Base-by-base conservation (phyloP, 2,888 invertebrate species). In the Eupeodes latifasciatus region DNA sequence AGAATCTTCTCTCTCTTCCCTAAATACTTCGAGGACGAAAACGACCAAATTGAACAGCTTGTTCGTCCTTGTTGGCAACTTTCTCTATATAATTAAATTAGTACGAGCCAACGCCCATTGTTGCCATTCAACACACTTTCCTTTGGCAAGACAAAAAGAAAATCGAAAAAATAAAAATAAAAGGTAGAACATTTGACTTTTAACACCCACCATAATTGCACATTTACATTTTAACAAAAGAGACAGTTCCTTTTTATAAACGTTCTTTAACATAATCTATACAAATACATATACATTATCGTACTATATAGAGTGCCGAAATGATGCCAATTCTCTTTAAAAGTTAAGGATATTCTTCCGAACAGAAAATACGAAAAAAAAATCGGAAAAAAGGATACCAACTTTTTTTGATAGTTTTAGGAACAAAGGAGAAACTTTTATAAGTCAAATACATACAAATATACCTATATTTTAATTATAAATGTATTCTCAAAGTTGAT, bases 41-140 rank as follows among this genome's bases (percentile, higher is more conserved):
- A 53, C 40, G 19, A 53, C 16, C 49, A 59, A 59, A 36, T 12
- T 27, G 11, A 51, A 40, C 51, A 19, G 27, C 69, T 27, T 53
- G 27, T 19, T 71, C 19, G 47, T 19, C n/a, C 5, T 59, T n/a
- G 67, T 59, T 76, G 69, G 51, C 47, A 82, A 66, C 69, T 79
- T 79, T 40, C 40, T 40, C 40, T 80, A 80, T 87, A 87, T 87
- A 87, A 87, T 87, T 87, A 80, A 87, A 87, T 87, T 82, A 72
- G 79, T 64, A 53, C 51, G 61, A 75, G 71, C 75, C 82, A 87
- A 83, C 86, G 75, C 82, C 86, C 82, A 76, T 51, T 51, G n/a
- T 53, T 64, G 62, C 36, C 27, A 40, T 27, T 40, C 47, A 53
- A 36, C 59, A 78, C 53, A 71, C n/a, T 40, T 47, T 27, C 27